Evolutionary conservation across 2,113 vertebrate species (phyloP).

Genomic region (Rallus limicola): DNA sequence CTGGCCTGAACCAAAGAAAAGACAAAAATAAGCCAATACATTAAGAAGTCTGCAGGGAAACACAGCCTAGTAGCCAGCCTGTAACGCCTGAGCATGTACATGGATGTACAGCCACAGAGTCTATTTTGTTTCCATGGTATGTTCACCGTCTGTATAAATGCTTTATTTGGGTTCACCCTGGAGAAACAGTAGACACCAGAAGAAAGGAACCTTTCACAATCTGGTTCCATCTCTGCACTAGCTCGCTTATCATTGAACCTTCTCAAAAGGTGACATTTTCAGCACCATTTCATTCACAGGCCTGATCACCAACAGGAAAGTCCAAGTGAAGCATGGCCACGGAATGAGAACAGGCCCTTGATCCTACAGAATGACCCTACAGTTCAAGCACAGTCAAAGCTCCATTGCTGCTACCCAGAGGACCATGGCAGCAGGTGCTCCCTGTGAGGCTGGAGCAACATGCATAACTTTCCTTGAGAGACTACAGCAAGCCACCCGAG

Average conservation of each 20-base stretch:
- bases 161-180: neutral
- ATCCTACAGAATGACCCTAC: neutral
- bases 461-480: neutral
- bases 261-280: neutral
- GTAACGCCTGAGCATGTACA: neutral
- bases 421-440: neutral
- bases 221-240: neutral
- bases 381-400: neutral
- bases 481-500: neutral
- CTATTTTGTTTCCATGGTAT: neutral
- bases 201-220: neutral
- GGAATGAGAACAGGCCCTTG: rapidly evolving
- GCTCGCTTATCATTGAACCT: neutral
- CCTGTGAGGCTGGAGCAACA: neutral
- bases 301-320: neutral
- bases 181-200: neutral
- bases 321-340: neutral
- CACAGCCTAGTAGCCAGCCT: neutral
- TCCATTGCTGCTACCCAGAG: neutral
- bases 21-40: neutral
- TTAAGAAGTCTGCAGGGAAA: neutral
- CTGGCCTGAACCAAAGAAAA: neutral
- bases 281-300: neutral
- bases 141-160: neutral
- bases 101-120: neutral